A percentile compares a stretch with the other conserved stretches of the same genome.
Conservation (phyloP, 2,888 invertebrate genomes). For the Drosophila algonquin region DNA sequence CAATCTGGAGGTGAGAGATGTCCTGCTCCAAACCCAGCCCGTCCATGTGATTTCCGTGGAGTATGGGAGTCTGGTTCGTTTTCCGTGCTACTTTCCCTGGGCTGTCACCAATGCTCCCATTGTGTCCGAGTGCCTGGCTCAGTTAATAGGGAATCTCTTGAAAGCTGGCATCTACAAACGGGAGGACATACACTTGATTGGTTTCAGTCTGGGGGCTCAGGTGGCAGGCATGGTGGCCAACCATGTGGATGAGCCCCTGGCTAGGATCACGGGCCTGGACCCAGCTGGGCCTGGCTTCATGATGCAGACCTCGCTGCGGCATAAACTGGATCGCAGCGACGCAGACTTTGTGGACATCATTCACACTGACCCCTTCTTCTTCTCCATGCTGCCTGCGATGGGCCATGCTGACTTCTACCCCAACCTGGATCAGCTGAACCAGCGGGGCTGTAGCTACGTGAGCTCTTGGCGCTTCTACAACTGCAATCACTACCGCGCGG, state of each 20-base stretch:
- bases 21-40: slow-evolving; percentile 85
- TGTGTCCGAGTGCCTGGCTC: slow-evolving; percentile 86
- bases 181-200: slow-evolving; percentile 86
- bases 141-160: slow-evolving; percentile 85
- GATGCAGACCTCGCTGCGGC: slow-evolving; percentile 80
- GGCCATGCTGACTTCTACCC: slow-evolving; percentile 87
- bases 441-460: slow-evolving; percentile 86
- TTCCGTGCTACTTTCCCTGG: slow-evolving; percentile 86
- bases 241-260: slow-evolving; percentile 84
- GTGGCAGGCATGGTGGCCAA: slow-evolving; percentile 85
- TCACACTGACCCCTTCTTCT: slow-evolving; percentile 86
- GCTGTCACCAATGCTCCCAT: slow-evolving; percentile 86
- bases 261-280: slow-evolving; percentile 87
- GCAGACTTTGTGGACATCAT: slow-evolving; percentile 87
- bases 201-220: slow-evolving; percentile 88
- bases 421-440: slow-evolving; percentile 85
- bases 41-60: slow-evolving; percentile 87
- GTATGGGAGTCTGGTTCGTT: slow-evolving; percentile 86
- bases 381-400: slow-evolving; percentile 85
- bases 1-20: slow-evolving; percentile 87
- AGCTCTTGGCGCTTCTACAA: slow-evolving; percentile 81
- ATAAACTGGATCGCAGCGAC: slow-evolving; percentile 86
- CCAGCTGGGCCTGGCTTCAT: slow-evolving; percentile 87
- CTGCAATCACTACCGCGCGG: slow-evolving; percentile 87
- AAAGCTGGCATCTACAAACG: slow-evolving; percentile 82